A percentile compares a stretch with the other conserved stretches of the same genome.
Evolutionary conservation across 2,888 invertebrate species (phyloP).

Genomic region (Leucoptera coffeella): DNA sequence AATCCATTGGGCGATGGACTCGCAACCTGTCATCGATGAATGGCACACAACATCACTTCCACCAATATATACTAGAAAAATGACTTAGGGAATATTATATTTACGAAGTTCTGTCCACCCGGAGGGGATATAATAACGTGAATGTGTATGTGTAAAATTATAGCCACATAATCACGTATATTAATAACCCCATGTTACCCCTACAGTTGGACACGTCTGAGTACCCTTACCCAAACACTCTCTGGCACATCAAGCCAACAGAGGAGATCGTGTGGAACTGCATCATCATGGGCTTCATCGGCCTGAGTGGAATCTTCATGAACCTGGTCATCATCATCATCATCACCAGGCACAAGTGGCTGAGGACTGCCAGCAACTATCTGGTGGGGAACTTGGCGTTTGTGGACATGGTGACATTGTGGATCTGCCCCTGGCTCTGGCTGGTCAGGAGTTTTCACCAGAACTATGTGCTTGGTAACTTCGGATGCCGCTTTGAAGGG

Average conservation of each 20-base stretch:
- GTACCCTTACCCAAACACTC: conserved; percentile 53
- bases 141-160: no score
- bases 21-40: no score
- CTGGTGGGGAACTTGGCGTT: conserved; percentile 70
- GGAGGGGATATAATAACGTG: no score
- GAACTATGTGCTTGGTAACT: conserved; percentile 65
- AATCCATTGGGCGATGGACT: no score
- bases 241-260: conserved; percentile 58
- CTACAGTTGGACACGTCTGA: conserved; percentile 32
- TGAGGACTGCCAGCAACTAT: conserved; percentile 65
- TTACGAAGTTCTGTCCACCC: no score
- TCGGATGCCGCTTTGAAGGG: conserved; percentile 74
- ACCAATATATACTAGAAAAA: no score
- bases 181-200: neutral
- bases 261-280: conserved; percentile 59
- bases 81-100: no score
- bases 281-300: conserved; percentile 52
- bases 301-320: conserved; percentile 59
- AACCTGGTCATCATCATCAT: conserved; percentile 62
- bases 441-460: conserved; percentile 70
- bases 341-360: conserved; percentile 53
- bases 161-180: no score
- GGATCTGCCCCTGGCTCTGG: conserved; percentile 72
- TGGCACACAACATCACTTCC: no score
- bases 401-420: conserved; percentile 59